Evolutionary conservation across 2,888 invertebrate genomes (phyloP), one percentile per base, ranked within the genome.

Genomic region (Dolichomitus sp.): DNA sequence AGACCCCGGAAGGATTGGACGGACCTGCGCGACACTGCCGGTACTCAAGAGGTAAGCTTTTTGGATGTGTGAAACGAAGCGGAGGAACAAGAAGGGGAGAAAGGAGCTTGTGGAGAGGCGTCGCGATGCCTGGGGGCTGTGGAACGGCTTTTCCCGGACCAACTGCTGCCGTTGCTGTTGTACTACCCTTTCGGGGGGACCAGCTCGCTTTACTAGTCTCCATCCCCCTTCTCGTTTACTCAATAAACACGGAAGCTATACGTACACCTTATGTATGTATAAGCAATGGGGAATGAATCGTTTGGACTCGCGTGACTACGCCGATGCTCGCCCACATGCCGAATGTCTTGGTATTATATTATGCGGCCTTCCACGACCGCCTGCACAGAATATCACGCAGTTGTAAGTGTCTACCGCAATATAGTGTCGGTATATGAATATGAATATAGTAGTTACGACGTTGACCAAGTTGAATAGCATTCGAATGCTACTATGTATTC

Each of bases 211-310:
- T 80, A 69, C 72, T 63, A 40, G 76, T 73, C 73, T 54, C 52
- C 59, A 66, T 75, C 40, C 40, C 61, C 68, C 61, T 33, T 68
- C 76, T 76, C 72, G 83, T 83, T 83, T 83, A 83, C 83, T 83
- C 83, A 77, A 83, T 83, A 83, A 83, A 83, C 83, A 83, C 76
- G 76, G 72, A 80, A 83, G 83, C 69, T 66, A 75, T 66, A 76
- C 54, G 70, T 59, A 68, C 37, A 75, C 40, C 69, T 63, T 78
- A 33, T 79, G 61, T 79, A 61, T 48, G 37, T 66, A 59, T 80
- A 72, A 66, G 54, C 66, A 42, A 69, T 40, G 68, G 19, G 45
- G 33, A 48, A 73, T 73, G 48, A 73, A 61, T 52, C 54, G 68
- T 40, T 45, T 7, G 72, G 65, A 19, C n/a, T 73, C 59, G 72